Evolutionary conservation across 1,140 invertebrate species (phyloP).

Genomic region (Drosophila jambulina): DNA sequence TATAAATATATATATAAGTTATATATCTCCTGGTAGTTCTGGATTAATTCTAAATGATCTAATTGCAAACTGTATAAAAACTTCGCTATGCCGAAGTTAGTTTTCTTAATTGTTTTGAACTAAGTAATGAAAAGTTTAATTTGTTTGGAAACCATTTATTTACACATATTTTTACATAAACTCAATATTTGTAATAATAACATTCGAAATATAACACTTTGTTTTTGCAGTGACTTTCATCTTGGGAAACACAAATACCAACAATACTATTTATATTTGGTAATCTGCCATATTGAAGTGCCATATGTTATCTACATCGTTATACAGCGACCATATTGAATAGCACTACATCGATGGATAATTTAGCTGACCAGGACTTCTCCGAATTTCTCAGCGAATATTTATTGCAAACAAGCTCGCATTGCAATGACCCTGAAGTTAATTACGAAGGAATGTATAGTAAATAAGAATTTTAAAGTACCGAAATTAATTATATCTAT

Average conservation of each 20-base stretch:
- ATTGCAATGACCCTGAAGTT: constrained; percentile 72
- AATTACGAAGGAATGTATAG: constrained; percentile 74
- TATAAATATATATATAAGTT: no score
- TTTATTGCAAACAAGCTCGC: constrained; percentile 71
- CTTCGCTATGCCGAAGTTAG: no score
- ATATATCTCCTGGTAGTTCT: no score
- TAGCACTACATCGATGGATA: constrained; percentile 65
- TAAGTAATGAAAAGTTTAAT: no score
- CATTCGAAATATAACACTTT: background rate
- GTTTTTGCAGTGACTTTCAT: background rate
- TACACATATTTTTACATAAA: no score
- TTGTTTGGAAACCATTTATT: no score
- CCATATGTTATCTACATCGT: constrained; percentile 63
- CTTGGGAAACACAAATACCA: background rate
- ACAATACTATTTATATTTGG: background rate
- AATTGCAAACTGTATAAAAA: no score
- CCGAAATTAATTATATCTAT: background rate
- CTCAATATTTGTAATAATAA: background rate
- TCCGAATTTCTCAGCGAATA: constrained; percentile 83
- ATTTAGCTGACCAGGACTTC: constrained; percentile 78
- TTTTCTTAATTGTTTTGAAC: no score
- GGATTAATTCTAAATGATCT: no score
- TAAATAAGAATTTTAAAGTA: constrained; percentile 1
- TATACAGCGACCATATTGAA: constrained; percentile 57
- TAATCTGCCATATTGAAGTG: constrained; percentile 24